phyloP scores from a whole-genome alignment of 2,797 vertebrate species.

The Hippocampus kuda region DNA sequence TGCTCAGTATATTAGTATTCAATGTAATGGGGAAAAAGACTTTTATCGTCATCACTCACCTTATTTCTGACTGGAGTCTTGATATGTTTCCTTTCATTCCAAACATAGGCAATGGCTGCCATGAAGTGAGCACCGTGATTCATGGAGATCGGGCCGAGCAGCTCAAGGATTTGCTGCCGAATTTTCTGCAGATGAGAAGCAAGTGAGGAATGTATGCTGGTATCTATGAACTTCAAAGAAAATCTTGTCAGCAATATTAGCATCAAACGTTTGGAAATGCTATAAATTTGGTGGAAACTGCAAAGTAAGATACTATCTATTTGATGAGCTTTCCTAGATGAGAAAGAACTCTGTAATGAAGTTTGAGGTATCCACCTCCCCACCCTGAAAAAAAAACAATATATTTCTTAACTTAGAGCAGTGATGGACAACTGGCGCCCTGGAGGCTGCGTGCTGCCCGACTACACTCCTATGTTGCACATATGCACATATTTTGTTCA shows the following conservation, averaged over 20 bases:
- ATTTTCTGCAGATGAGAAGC: constrained; percentile 72
- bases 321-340: neutral
- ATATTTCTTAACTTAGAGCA: too few species aligned
- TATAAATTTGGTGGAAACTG: neutral
- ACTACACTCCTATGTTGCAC: too few species aligned
- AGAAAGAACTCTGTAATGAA: neutral
- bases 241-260: neutral
- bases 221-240: neutral
- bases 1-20: too few species aligned
- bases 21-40: too few species aligned
- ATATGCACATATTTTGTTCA: too few species aligned
- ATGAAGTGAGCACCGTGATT: constrained; percentile 98
- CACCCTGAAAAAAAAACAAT: too few species aligned
- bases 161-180: constrained; percentile 92
- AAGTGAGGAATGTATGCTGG: neutral
- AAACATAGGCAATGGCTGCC: constrained; percentile 98
- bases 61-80: constrained; percentile 80
- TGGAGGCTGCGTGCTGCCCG: too few species aligned
- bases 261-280: neutral
- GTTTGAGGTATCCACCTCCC: too few species aligned
- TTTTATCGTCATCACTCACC: constrained; percentile 49
- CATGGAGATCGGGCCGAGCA: constrained; percentile 96
- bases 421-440: too few species aligned
- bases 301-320: neutral
- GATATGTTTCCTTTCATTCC: constrained; percentile 90